Evolutionary conservation across 2,888 invertebrate genomes (phyloP).

Genomic region (Ichneumoninae sp.): DNA sequence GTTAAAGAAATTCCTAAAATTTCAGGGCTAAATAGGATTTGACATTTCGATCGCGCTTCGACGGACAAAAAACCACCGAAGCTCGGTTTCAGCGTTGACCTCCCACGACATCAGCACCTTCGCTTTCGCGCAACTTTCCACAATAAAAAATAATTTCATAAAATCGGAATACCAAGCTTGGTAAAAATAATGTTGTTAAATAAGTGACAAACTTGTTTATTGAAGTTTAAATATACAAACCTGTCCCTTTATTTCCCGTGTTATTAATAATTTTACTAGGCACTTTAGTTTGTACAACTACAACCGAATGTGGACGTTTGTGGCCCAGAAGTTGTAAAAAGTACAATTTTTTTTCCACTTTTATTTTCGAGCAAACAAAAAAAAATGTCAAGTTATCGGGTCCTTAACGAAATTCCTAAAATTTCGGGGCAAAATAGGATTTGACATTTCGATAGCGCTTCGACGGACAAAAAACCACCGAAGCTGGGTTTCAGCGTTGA

Average conservation of each 20-base stretch:
- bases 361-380: background rate
- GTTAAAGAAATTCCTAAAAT: too few species aligned
- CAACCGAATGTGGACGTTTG: background rate
- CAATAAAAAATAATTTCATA: too few species aligned
- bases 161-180: too few species aligned
- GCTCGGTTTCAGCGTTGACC: constrained; percentile 28
- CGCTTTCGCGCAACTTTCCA: constrained; percentile 55
- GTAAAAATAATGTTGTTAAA: too few species aligned
- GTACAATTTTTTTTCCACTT: background rate
- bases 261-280: too few species aligned
- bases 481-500: constrained; percentile 26
- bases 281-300: too few species aligned
- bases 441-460: background rate
- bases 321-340: background rate
- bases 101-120: constrained; percentile 30
- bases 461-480: constrained; percentile 23
- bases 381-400: background rate
- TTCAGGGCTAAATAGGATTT: background rate
- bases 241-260: too few species aligned
- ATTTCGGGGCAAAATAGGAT: background rate
- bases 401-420: too few species aligned
- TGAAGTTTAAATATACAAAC: too few species aligned
- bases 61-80: constrained; percentile 27
- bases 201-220: too few species aligned
- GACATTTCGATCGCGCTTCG: background rate